Evolutionary conservation across 2,113 vertebrate genomes (phyloP).

Genomic region (Petromus typicus): DNA sequence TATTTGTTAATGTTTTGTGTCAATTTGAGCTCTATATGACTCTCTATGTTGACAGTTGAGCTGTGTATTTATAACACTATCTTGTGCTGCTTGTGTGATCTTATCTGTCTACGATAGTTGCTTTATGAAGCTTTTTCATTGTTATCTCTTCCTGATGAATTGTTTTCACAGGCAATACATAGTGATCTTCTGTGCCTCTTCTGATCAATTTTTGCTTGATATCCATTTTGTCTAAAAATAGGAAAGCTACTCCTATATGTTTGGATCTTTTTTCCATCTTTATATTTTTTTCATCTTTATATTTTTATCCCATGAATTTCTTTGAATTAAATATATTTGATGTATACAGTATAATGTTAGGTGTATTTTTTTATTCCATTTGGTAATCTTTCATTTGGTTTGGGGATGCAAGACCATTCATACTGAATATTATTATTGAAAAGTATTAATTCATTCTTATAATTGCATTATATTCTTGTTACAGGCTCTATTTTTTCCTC

Average conservation of each 20-base stretch:
- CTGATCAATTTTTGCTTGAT: not conserved
- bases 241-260: not conserved
- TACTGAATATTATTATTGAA: not conserved
- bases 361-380: not conserved
- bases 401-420: not conserved
- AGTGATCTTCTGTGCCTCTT: not conserved
- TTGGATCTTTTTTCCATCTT: not conserved
- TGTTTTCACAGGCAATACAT: no score
- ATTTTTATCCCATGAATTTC: not conserved
- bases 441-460: not conserved
- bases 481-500: not conserved
- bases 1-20: not conserved
- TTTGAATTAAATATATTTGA: not conserved
- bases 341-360: not conserved
- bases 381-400: not conserved
- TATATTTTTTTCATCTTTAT: not conserved
- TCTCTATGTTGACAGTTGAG: not conserved
- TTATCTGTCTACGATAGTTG: not conserved
- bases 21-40: no score
- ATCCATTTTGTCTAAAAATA: not conserved
- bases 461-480: not conserved
- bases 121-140: not conserved
- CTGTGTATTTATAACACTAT: not conserved
- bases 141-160: no score
- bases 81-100: not conserved